Evolutionary conservation across 2,888 invertebrate species (phyloP), one percentile per base, ranked within the genome.

Genomic region (Phaonia tiefii): DNA sequence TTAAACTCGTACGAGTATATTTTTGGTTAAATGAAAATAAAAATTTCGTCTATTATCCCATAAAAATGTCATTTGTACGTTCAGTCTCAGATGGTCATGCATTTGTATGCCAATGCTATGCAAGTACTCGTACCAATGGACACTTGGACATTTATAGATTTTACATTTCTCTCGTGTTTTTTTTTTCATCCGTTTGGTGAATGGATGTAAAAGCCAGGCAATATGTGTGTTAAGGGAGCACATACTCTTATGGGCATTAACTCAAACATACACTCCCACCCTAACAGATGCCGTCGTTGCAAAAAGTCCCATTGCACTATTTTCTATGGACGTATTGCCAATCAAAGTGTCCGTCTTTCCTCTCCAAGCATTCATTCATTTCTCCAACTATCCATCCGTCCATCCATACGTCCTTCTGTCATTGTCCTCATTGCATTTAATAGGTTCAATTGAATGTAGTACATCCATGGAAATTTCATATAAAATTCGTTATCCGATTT

Each of bases 21-120:
- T 31, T 37, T 63, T 63, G 20, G 31, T 3, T 51, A 5, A 46
- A 65, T 54, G 31, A 31, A 13, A 60, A 39, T 44, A 46, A 58
- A 66, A 72, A n/a, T 42, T 15, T 70, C 25, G 31, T 25, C 44
- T 73, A 77, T 73, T 78, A 54, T 69, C 42, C 74, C 31, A 75
- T 71, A 46, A 67, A 79, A 79, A 67, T 71, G 75, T 72, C 75
- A 66, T 71, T 66, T 75, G 63, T 42, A 20, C 11, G 58, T 42
- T 11, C 42, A n/a, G 7, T 15, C 13, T 60, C 15, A 11, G 2
- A 22, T 13, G 3, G 25, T 1, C 37, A 58, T 44, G 13, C 11
- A 44, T 44, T 2, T 44, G 44, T 44, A n/a, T 39, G 39, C 2
- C 11, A 44, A 44, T 44, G 13, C 11, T 2, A n/a, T 44, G 8